Conservation (phyloP, 2,113 vertebrate genomes). For the Chamaea fasciata region DNA sequence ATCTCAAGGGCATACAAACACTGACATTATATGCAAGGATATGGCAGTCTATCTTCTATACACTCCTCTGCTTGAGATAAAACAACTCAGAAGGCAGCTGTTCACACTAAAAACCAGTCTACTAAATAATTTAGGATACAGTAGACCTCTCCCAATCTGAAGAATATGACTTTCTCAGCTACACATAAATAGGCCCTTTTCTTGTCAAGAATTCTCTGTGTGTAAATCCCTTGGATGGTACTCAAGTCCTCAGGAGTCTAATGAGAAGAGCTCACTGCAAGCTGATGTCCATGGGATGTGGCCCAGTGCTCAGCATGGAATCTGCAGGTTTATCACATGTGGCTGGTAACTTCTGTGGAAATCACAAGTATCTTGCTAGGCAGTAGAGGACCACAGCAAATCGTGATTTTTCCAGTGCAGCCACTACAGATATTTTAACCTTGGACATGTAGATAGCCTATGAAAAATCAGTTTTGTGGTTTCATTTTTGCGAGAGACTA, state of each 20-base stretch:
- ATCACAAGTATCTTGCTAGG: not conserved
- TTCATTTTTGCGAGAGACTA: not conserved
- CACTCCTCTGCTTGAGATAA: not conserved
- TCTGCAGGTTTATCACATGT: not conserved
- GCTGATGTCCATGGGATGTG: not conserved
- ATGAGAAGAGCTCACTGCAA: not conserved
- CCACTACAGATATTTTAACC: not conserved
- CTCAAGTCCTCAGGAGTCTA: not conserved
- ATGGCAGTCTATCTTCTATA: not conserved
- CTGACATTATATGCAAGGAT: not conserved
- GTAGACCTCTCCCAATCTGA: not conserved
- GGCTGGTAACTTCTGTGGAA: not conserved
- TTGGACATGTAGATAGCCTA: not conserved
- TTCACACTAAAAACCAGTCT: conserved; percentile 12
- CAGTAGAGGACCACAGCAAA: not conserved
- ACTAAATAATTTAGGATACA: not conserved
- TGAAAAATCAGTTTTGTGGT: not conserved
- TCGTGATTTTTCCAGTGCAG: not conserved
- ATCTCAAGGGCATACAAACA: conserved; percentile 6
- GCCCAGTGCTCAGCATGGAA: not conserved
- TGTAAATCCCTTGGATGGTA: not conserved
- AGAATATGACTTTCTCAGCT: not conserved
- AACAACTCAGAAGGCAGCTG: conserved; percentile 30
- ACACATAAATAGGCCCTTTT: not conserved
- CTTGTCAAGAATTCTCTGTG: not conserved